Evolutionary conservation across 2,797 vertebrate species (phyloP), one percentile per base, ranked within the genome.

Genomic region (Cheirogaleus major): DNA sequence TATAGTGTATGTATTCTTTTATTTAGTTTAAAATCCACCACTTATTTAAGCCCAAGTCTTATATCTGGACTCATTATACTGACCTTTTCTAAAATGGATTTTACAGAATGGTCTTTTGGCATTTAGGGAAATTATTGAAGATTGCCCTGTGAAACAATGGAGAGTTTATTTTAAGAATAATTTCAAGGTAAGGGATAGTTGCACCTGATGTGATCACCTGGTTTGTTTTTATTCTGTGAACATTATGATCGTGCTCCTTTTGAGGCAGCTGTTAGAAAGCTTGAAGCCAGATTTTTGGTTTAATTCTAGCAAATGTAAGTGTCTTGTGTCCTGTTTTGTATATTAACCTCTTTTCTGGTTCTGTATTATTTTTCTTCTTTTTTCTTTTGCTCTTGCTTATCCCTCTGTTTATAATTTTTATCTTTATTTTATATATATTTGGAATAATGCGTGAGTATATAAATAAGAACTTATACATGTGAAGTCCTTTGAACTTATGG

Each of bases 81-180:
- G 78, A 93, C 80, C 38, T 93, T 82, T 7, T 93, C 75, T 90
- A 88, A 59, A 89, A 86, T 70, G 67, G 43, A 91, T 93, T 90
- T 95, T 88, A 82, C 43, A 59, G 43, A 70, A 80, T 92, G 85
- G 43, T 82, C 52, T 95, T 93, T 96, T 96, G 92, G 45, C 45
- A 20, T 94, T 95, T 83, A 83, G 48, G 52, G 55, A 96, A 76
- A 35, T 81, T 85, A 55, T 43, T 88, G 81, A 43, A 93, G 79
- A 82, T 96, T 82, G 52, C 38, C 22, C 30, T 92, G 22, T 93
- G 75, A 81, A 88, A 83, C 52, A 93, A 90, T 90, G 61, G 41
- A 89, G 7, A n/a, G 35, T 93, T 95, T 96, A 73, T 87, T 97
- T 95, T 91, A 79, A 85, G 84, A 93, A 73, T 86, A 45, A 80